Base-by-base conservation (phyloP, 1,140 invertebrate species). In the Pogonognathellus flavescens region DNA sequence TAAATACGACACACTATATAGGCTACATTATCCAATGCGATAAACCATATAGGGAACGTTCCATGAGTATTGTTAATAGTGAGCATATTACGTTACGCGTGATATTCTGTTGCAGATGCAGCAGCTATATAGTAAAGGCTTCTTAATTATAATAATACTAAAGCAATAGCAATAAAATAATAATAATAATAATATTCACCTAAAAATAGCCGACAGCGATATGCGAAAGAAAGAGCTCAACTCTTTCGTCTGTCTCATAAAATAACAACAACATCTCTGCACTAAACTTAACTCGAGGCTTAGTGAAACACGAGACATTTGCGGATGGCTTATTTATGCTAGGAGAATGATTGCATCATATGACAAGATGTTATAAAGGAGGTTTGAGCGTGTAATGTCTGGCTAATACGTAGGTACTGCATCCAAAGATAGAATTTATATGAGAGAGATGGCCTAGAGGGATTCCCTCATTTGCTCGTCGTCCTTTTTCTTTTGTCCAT, bases 161-260 rank as follows among this genome's bases (percentile, higher is more conserved):
- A 41, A 41, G 31, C 6, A 41, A 41, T 41, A 41, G 6, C n/a
- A 60, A 60, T 66, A 66, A 25, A 66, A 66, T 41, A 6, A 41
- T 1, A 41, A 41, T 66, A 66, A 66, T 66, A 66, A 7, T 25
- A 66, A 66, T 66, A 66, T 66, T 66, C 62, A 22, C 80, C 53
- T 82, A 82, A 82, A 82, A 59, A 82, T 59, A 82, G 55, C 80
- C 80, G 25, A 82, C 11, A 82, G 80, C 50, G 20, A 82, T 59
- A n/a, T 57, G 62, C 20, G 20, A 66, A 66, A 66, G 62, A 66
- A 66, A 22, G 13, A 53, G 13, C n/a, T n/a, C n/a, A n/a, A 41
- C 60, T 66, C 60, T 41, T 41, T 41, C 2, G 6, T 41, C 2
- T 41, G 60, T 66, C 62, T 66, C 62, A 20, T 62, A 22, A 22